phyloP scores from a whole-genome alignment of 2,797 vertebrate genomes.

The Diplodus puntazzo region DNA sequence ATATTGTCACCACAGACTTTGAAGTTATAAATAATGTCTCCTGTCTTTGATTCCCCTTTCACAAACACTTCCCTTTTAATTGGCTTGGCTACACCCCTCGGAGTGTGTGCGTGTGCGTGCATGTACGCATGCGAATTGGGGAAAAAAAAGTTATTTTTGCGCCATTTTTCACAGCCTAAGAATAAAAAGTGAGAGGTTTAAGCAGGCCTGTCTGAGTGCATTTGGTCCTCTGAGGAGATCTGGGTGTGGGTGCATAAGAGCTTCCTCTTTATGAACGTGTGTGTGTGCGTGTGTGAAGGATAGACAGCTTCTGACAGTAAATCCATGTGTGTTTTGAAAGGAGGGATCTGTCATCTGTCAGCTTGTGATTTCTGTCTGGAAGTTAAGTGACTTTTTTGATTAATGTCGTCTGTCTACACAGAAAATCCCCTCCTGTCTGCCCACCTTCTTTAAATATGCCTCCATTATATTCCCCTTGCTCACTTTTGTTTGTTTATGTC shows the following conservation, averaged over 20 bases:
- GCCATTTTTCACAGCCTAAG: conserved; percentile 17
- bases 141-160: conserved; percentile 34
- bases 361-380: conserved; percentile 52
- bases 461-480: neutral
- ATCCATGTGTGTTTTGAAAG: conserved; percentile 53
- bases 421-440: conserved; percentile 32
- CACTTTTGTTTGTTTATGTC: conserved; percentile 26
- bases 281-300: conserved; percentile 22
- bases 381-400: conserved; percentile 59
- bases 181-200: conserved; percentile 53
- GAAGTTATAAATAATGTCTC: conserved; percentile 67
- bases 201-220: conserved; percentile 43
- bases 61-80: conserved; percentile 53
- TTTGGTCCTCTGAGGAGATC: conserved; percentile 47
- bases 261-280: conserved; percentile 12
- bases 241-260: conserved; percentile 24
- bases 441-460: conserved; percentile 20
- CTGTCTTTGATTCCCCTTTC: conserved; percentile 38
- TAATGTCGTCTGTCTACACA: conserved; percentile 53
- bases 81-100: conserved; percentile 38
- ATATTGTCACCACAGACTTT: conserved; percentile 60
- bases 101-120: neutral
- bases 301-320: conserved; percentile 39
- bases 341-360: conserved; percentile 63
- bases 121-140: neutral